Evolutionary conservation across 1,140 invertebrate genomes (phyloP), one percentile per base, ranked within the genome.

Genomic region (Psix sp.): DNA sequence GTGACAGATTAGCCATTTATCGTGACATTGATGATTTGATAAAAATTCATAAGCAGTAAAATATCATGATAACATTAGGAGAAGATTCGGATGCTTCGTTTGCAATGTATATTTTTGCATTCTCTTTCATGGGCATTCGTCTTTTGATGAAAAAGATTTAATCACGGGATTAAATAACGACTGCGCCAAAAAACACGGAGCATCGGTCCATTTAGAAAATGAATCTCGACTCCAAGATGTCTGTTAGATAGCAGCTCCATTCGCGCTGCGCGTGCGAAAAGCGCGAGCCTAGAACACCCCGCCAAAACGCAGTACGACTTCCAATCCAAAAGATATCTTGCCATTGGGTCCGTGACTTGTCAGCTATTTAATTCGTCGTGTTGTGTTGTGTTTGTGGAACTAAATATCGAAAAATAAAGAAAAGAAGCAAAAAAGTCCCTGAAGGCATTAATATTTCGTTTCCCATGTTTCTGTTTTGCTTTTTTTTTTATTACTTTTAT

Each of bases 141-240:
- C 57, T 68, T 67, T 68, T 74, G 51, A 74, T 63, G 71, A 74
- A 74, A 74, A 74, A 74, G 71, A 74, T 74, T 67, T 67, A 74
- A 74, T 74, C 62, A 63, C 51, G 18, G 63, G 63, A 74, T 74
- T 74, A 74, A 74, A 74, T 74, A 74, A 74, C 62, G 71, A 74
- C 71, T 62, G 56, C 38, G 71, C 54, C 62, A 62, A 74, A 67
- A 73, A 74, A 60, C 63, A 51, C 56, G 52, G 48, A 42, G 24
- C 65, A 70, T 59, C 51, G 73, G 67, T 78, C 76, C 76, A 74
- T 78, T 78, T 76, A 40, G 72, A 67, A 76, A 78, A 73, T 78
- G 65, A 78, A 73, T 70, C 45, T 39, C 54, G 57, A 68, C 71
- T 68, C 71, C 63, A 63, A 68, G 72, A 68, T 68, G 72, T 63